These are phyloP conservation scores for Caenorhabditis sulstoni DNA, from an alignment of 2,888 invertebrate species.

Conservation along the genomic window DNA sequence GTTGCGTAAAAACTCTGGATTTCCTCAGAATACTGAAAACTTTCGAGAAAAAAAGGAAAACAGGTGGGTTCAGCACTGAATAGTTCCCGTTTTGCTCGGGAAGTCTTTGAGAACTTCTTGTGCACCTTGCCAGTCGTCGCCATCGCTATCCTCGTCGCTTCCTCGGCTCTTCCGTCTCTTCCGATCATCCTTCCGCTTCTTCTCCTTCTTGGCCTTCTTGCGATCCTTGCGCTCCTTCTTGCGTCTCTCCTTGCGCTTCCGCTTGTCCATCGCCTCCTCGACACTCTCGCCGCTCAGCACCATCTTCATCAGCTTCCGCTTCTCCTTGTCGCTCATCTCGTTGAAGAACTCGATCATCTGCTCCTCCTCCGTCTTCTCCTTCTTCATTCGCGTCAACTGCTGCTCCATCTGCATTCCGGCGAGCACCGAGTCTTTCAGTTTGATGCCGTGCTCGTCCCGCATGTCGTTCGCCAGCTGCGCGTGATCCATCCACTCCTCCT, in stretches of 20 bases:
- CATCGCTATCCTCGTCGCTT: constrained; percentile 19
- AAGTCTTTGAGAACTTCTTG: too few species aligned
- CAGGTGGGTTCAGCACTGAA: too few species aligned
- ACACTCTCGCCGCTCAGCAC: constrained; percentile 47
- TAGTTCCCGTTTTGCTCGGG: too few species aligned
- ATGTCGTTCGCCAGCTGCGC: constrained; percentile 75
- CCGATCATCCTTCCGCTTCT: constrained; percentile 1
- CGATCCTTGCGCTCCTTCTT: constrained; percentile 34
- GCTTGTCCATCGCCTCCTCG: constrained; percentile 41
- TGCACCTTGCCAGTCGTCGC: constrained; percentile 42
- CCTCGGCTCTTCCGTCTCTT: constrained; percentile 5
- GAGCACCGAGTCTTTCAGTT: constrained; percentile 62
- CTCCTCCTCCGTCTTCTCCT: constrained; percentile 59
- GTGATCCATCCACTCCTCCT: constrained; percentile 73
- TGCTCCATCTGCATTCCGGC: constrained; percentile 63
- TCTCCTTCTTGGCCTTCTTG: constrained; percentile 29
- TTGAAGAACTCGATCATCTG: constrained; percentile 70
- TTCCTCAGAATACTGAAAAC: too few species aligned
- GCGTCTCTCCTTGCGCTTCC: constrained; percentile 45
- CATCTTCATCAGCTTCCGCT: constrained; percentile 71
- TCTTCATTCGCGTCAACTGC: constrained; percentile 61
- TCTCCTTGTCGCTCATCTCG: constrained; percentile 71
- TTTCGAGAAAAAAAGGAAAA: too few species aligned
- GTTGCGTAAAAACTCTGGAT: too few species aligned
- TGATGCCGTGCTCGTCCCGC: constrained; percentile 79